Percentiles rank a stretch among this genome's conserved stretches.
phyloP scores from a whole-genome alignment of 2,113 vertebrate genomes.

The Bubo bubo region DNA sequence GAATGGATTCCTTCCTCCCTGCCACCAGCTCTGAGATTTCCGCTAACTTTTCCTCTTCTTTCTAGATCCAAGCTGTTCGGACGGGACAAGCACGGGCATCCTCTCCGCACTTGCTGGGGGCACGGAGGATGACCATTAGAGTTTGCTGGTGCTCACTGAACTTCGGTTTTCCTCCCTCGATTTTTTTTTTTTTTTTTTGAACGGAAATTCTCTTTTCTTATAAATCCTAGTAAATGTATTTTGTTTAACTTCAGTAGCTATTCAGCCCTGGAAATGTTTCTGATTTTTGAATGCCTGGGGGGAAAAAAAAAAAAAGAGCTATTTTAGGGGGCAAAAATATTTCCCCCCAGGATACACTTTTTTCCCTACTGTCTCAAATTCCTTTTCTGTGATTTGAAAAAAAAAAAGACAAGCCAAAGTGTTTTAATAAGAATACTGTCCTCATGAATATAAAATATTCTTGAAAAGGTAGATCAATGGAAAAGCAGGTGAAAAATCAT shows the following conservation, averaged over 20 bases:
- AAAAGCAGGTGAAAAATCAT: not conserved
- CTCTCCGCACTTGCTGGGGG: not conserved
- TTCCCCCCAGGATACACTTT: not conserved
- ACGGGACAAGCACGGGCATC: not conserved
- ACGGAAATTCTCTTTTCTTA: not conserved
- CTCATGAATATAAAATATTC: not conserved
- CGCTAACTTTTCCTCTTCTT: not conserved
- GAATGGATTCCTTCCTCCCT: not conserved
- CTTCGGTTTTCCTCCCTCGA: not conserved
- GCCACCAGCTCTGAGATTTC: not conserved
- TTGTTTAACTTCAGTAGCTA: not conserved
- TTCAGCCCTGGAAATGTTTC: not conserved
- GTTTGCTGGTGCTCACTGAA: not conserved
- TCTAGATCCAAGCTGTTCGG: not conserved
- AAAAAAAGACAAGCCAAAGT: not conserved
- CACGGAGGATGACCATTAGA: not conserved
- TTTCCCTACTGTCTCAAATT: not conserved
- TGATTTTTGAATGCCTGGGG: not conserved
- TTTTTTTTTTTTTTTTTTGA: not conserved
- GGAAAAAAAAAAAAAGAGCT: not conserved
- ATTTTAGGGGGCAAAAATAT: not conserved
- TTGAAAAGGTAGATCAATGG: not conserved
- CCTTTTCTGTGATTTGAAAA: not conserved
- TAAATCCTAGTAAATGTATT: not conserved
- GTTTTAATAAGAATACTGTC: not conserved